Conservation (phyloP, 2,888 invertebrate species). For the Latheticus oryzae region DNA sequence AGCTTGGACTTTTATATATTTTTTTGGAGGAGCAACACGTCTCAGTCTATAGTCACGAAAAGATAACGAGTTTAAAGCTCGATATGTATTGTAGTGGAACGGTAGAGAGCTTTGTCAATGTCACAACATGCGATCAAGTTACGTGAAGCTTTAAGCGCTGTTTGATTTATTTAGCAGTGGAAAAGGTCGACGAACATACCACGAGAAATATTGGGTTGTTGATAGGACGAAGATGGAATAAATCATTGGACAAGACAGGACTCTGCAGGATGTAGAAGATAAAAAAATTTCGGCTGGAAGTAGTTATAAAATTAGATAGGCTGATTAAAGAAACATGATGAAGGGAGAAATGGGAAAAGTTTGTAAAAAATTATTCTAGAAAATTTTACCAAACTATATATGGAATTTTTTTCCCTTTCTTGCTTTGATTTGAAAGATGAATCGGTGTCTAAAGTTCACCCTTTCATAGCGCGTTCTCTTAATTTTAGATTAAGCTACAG, state of each 20-base stretch:
- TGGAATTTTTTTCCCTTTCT: too few relatives aligned
- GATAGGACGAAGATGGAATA: constrained; percentile 10
- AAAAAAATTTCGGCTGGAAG: too few relatives aligned
- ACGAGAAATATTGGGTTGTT: constrained; percentile 25
- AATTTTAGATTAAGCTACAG: too few relatives aligned
- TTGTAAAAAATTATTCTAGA: too few relatives aligned
- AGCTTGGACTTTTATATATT: constrained; percentile 4
- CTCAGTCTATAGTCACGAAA: constrained; percentile 7
- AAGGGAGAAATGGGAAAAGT: too few relatives aligned
- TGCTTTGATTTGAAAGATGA: too few relatives aligned
- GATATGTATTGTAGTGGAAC: constrained; percentile 10
- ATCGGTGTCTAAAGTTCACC: too few relatives aligned
- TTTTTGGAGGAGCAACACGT: constrained; percentile 22
- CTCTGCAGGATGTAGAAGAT: too few relatives aligned
- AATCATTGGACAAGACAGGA: constrained; percentile 1
- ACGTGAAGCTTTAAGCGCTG: constrained; percentile 29
- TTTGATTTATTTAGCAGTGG: constrained; percentile 31
- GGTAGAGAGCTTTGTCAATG: constrained; percentile 31
- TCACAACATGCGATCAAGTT: constrained; percentile 34
- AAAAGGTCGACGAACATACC: constrained; percentile 32
- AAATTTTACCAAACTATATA: too few relatives aligned
- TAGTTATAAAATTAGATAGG: too few relatives aligned
- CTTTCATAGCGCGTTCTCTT: too few relatives aligned
- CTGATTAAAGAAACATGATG: too few relatives aligned
- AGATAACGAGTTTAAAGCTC: constrained; percentile 23